Conservation (phyloP, 2,888 invertebrate species). For the Sinohyriopsis cumingii region DNA sequence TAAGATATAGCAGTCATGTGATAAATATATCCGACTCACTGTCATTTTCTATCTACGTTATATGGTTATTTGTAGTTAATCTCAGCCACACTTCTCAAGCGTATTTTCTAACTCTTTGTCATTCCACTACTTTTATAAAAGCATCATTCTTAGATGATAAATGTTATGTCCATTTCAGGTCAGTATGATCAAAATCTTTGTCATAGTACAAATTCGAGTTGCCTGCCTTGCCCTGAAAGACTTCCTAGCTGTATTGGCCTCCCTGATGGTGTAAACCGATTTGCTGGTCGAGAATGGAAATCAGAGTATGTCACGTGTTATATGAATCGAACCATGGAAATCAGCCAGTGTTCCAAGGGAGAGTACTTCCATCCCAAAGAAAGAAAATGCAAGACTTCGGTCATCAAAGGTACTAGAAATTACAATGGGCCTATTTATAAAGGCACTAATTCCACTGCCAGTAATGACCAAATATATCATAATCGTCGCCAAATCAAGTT, state of each 20-base stretch:
- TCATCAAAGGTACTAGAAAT: too few relatives aligned
- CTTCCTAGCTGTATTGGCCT: slow-evolving; percentile 43
- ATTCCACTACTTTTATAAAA: too few relatives aligned
- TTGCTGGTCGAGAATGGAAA: slow-evolving; percentile 34
- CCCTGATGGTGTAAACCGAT: slow-evolving; percentile 30
- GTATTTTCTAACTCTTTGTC: too few relatives aligned
- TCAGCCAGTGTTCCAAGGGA: slow-evolving; percentile 27
- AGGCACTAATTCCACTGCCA: neutral
- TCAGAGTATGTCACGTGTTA: slow-evolving; percentile 34
- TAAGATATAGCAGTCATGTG: too few relatives aligned
- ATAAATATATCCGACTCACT: too few relatives aligned
- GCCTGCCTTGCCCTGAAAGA: slow-evolving; percentile 36
- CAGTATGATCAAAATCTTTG: slow-evolving; percentile 38
- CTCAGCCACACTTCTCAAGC: too few relatives aligned
- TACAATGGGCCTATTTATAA: too few relatives aligned
- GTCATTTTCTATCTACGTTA: too few relatives aligned
- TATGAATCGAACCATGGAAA: slow-evolving; percentile 35
- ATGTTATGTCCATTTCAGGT: slow-evolving; percentile 21
- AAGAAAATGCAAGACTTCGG: slow-evolving; percentile 11
- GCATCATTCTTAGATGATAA: too few relatives aligned
- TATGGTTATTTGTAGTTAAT: too few relatives aligned
- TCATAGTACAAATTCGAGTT: slow-evolving; percentile 13
- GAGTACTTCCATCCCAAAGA: slow-evolving; percentile 24
- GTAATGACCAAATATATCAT: neutral
- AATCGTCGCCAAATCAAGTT: too few relatives aligned